Evolutionary conservation across 2,888 invertebrate genomes (phyloP).

Genomic region (Clostera curtula): DNA sequence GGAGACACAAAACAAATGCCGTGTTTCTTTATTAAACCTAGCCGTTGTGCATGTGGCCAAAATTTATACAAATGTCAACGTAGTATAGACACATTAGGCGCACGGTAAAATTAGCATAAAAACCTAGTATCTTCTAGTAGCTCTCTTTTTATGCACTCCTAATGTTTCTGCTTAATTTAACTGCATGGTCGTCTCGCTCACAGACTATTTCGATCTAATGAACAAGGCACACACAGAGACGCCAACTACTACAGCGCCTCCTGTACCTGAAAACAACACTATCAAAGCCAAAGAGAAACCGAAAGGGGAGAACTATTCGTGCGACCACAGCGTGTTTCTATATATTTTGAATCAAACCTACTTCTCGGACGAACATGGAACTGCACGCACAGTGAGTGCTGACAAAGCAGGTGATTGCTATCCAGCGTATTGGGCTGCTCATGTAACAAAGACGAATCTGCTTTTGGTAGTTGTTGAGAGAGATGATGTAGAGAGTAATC

Average conservation of each 20-base stretch:
- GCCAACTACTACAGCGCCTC: conserved; percentile 28
- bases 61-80: too few species aligned
- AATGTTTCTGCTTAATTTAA: conserved; percentile 57
- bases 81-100: too few species aligned
- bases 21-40: too few species aligned
- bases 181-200: conserved; percentile 43
- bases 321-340: conserved; percentile 82
- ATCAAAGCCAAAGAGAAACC: conserved; percentile 50
- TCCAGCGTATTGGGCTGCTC: conserved; percentile 78
- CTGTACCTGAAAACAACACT: conserved; percentile 33
- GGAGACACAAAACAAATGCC: too few species aligned
- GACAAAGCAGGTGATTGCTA: conserved; percentile 42
- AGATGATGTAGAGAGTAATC: conserved; percentile 26
- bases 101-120: too few species aligned
- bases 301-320: conserved; percentile 72
- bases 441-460: conserved; percentile 85
- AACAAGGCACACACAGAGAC: conserved; percentile 34
- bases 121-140: background rate
- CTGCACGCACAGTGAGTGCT: conserved; percentile 40
- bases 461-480: conserved; percentile 82
- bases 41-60: too few species aligned
- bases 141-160: conserved; percentile 22
- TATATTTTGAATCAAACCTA: conserved; percentile 79
- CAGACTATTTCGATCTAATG: conserved; percentile 40
- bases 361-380: conserved; percentile 50